Base-by-base conservation (phyloP, 2,797 vertebrate genomes). In the Pipistrellus pygmaeus region DNA sequence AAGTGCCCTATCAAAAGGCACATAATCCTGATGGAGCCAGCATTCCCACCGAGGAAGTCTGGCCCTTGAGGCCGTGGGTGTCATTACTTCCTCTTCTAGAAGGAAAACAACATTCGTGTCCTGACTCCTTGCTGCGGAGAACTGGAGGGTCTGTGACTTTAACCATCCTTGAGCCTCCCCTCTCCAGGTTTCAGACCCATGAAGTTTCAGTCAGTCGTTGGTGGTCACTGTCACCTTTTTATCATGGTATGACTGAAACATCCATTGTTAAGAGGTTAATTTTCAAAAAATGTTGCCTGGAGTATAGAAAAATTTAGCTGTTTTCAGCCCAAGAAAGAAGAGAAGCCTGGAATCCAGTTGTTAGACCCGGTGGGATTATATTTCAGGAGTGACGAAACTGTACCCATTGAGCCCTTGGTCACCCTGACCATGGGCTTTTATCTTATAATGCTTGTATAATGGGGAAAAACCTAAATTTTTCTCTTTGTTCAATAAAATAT, bases 381-480 rank as follows among this genome's bases (percentile, higher is more conserved):
- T 84, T 92, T 85, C n/a, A 86, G 27, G 15, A 78, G 55, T 17
- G 2, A 14, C 23, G 15, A 62, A 87, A 72, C n/a, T 5, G 3
- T 35, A 35, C 13, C 17, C 48, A 0, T 72, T 66, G 23, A 80
- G 27, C 7, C 95, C 46, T 57, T 10, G 18, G 7, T 46, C 75
- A 21, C 2, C 10, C 20, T 73, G 75, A 66, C 27, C 89, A 25
- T 60, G 23, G 30, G 10, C 38, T 1, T 32, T 94, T 89, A 71
- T 84, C 8, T 62, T 95, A 44, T n/a, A 77, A 62, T 80, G 46
- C 23, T 66, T 92, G 92, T 84, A 80, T 71, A 41, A 46, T 89
- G 1, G 57, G 23, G 15, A 3, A 32, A 90, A 95, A 66, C 17
- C 6, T 18, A 73, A 55, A 62, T 15, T 23, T 35, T 9, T 17